phyloP scores from a whole-genome alignment of 2,888 invertebrate genomes.

The Blomia tropicalis region DNA sequence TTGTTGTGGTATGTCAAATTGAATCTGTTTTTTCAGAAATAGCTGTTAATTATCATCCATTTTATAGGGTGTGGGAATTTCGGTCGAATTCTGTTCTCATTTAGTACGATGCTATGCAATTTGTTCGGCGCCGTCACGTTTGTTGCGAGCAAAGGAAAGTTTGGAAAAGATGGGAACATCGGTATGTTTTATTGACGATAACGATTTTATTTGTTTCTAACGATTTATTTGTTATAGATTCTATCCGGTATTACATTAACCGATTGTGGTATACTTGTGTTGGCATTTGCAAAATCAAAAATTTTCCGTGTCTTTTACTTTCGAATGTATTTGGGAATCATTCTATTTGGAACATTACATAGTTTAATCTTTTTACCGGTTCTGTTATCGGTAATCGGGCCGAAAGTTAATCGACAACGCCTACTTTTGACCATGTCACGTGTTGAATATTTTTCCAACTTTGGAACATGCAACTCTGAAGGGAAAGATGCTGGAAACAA shows the following conservation, averaged over 20 bases:
- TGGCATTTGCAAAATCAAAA: conserved; percentile 92
- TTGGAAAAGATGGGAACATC: conserved; percentile 82
- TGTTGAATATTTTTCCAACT: neutral
- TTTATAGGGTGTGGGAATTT: conserved; percentile 77
- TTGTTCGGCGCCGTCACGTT: conserved; percentile 53
- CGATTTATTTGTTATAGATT: conserved; percentile 42
- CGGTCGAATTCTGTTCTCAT: conserved; percentile 97
- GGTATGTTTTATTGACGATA: conserved; percentile 37
- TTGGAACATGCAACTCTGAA: neutral
- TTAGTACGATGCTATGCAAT: conserved; percentile 77
- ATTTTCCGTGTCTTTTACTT: conserved; percentile 88
- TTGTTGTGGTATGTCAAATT: conserved; percentile 40
- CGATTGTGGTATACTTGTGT: conserved; percentile 87
- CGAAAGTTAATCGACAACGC: conserved; percentile 22
- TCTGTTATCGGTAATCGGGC: conserved; percentile 81
- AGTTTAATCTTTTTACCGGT: conserved; percentile 94
- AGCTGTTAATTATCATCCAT: conserved; percentile 24
- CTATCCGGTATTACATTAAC: conserved; percentile 94
- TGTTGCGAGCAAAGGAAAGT: conserved; percentile 62
- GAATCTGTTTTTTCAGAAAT: conserved; percentile 1
- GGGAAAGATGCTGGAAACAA: neutral
- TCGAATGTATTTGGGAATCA: conserved; percentile 94
- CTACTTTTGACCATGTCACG: neutral
- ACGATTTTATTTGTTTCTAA: neutral
- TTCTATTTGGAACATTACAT: conserved; percentile 86